Evolutionary conservation across 2,888 invertebrate genomes (phyloP).

Genomic region (Tigriopus californicus): DNA sequence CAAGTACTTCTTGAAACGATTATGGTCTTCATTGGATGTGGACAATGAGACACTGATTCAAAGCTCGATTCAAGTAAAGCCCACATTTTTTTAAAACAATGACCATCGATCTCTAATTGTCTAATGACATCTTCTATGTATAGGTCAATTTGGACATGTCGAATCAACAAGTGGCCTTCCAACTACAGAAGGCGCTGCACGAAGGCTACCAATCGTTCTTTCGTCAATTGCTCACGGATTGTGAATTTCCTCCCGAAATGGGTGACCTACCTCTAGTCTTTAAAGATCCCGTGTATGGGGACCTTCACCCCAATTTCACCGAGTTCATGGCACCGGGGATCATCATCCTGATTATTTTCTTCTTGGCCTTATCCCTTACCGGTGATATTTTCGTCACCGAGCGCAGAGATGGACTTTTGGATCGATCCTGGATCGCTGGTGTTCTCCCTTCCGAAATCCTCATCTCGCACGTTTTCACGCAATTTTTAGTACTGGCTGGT

Average conservation of each 20-base stretch:
- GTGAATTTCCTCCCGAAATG: slow-evolving; percentile 60
- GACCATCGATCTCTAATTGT: too few relatives aligned
- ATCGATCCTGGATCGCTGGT: slow-evolving; percentile 82
- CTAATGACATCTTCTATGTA: not conserved
- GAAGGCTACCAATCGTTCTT: slow-evolving; percentile 71
- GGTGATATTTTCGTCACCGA: slow-evolving; percentile 68
- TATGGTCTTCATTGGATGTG: slow-evolving; percentile 56
- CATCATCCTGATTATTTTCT: slow-evolving; percentile 84
- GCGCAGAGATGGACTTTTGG: slow-evolving; percentile 71
- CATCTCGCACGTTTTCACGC: slow-evolving; percentile 78
- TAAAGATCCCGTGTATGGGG: slow-evolving; percentile 69
- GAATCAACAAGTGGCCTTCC: slow-evolving; percentile 82
- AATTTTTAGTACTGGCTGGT: slow-evolving; percentile 85
- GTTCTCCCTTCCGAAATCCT: slow-evolving; percentile 78
- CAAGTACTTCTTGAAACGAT: slow-evolving; percentile 57
- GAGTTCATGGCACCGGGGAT: slow-evolving; percentile 93
- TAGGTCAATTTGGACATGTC: slow-evolving; percentile 83
- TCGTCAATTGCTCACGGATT: slow-evolving; percentile 44
- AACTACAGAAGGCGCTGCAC: slow-evolving; percentile 66
- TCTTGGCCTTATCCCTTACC: slow-evolving; percentile 82
- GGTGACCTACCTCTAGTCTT: slow-evolving; percentile 39
- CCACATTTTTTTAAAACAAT: slow-evolving; percentile 28
- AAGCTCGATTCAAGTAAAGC: slow-evolving; percentile 36
- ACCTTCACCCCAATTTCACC: slow-evolving; percentile 68
- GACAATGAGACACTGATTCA: slow-evolving; percentile 70